Percentiles rank a stretch among this genome's conserved stretches.
phyloP scores from a whole-genome alignment of 2,888 invertebrate genomes.

The Orchestes rusci region DNA sequence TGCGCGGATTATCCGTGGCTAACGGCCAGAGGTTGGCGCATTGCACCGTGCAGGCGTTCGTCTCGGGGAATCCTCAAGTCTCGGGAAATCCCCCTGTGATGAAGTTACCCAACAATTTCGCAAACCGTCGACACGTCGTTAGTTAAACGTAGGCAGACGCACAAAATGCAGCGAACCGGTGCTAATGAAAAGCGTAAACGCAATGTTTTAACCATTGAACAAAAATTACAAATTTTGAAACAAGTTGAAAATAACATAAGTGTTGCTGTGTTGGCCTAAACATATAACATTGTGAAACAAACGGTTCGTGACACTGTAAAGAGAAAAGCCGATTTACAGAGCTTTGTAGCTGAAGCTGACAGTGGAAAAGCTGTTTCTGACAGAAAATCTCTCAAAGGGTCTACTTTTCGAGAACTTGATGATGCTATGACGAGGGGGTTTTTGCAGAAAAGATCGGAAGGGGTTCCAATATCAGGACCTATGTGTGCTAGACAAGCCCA shows the following conservation, averaged over 20 bases:
- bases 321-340: slow-evolving; percentile 6
- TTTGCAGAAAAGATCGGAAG: slow-evolving; percentile 19
- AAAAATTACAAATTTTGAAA: slow-evolving; percentile 3
- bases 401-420: slow-evolving; percentile 19
- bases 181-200: slow-evolving; percentile 14
- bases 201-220: slow-evolving; percentile 9
- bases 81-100: too few species aligned
- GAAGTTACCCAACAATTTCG: too few species aligned
- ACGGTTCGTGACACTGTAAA: slow-evolving; percentile 11
- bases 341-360: slow-evolving; percentile 6
- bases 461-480: slow-evolving; percentile 27
- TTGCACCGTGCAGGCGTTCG: too few species aligned
- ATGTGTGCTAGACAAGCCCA: slow-evolving; percentile 25
- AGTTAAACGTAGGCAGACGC: neutral
- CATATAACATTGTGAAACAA: slow-evolving; percentile 11
- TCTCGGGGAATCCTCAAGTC: too few species aligned
- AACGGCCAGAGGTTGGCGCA: too few species aligned
- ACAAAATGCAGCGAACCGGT: slow-evolving; percentile 1
- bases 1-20: too few species aligned
- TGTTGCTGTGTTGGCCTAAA: slow-evolving; percentile 6
- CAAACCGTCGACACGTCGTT: too few species aligned
- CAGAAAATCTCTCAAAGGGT: slow-evolving; percentile 18
- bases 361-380: slow-evolving; percentile 9
- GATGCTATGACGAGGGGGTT: slow-evolving; percentile 14
- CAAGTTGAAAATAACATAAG: slow-evolving; percentile 10